Evolutionary conservation across 2,797 vertebrate species (phyloP).

Genomic region (Microchirus variegatus): DNA sequence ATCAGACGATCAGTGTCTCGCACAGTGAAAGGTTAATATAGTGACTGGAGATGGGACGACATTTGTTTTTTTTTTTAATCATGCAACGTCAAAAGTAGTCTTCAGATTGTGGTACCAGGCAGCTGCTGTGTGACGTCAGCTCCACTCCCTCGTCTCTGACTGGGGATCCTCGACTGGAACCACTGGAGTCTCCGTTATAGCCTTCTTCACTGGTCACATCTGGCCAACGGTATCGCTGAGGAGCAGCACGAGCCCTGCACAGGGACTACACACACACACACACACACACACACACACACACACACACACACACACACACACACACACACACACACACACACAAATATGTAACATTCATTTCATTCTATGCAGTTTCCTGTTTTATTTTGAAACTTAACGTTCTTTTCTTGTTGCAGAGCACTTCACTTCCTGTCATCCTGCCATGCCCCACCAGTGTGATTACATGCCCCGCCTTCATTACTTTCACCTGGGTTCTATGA

Average conservation of each 20-base stretch:
- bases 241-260: slow-evolving; percentile 75
- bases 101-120: slow-evolving; percentile 61
- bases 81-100: neutral
- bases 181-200: slow-evolving; percentile 62
- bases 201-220: slow-evolving; percentile 77
- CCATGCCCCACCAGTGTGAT: no score
- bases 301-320: neutral
- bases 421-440: no score
- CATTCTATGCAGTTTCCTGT: no score
- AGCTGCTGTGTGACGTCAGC: slow-evolving; percentile 46
- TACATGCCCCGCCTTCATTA: no score
- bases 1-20: no score
- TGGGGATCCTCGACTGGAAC: slow-evolving; percentile 67
- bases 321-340: neutral
- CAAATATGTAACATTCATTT: no score
- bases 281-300: neutral
- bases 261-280: slow-evolving; percentile 61
- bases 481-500: no score
- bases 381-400: no score
- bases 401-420: no score
- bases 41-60: no score
- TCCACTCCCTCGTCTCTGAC: slow-evolving; percentile 50
- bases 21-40: no score
- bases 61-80: no score
- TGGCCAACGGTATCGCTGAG: slow-evolving; percentile 84